Conservation (phyloP, 2,888 invertebrate genomes). For the Cheilosia pagana region DNA sequence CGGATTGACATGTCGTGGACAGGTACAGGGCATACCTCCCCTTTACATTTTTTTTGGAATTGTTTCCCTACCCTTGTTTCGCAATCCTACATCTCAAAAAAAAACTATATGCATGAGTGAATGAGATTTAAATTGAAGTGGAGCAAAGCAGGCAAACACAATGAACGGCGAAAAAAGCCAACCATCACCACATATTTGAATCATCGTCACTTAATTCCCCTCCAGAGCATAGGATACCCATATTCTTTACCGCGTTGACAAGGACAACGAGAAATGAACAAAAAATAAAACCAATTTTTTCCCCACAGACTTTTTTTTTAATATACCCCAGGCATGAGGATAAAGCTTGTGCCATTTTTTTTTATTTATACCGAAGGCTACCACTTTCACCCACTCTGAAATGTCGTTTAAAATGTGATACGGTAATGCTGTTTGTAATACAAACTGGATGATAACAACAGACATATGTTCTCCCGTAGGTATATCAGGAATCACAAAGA, state of each 20-base stretch:
- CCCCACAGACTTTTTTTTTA: conserved; percentile 3
- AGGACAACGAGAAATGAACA: conserved; percentile 6
- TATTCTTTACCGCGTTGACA: conserved; percentile 41
- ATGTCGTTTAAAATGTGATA: conserved; percentile 16
- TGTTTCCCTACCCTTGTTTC: neutral
- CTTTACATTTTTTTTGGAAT: conserved; percentile 8
- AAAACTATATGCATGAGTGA: conserved; percentile 32
- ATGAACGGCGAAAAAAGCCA: conserved; percentile 26
- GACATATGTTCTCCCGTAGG: conserved; percentile 24
- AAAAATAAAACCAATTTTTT: conserved; percentile 2
- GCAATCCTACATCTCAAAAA: neutral
- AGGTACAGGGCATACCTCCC: conserved; percentile 12
- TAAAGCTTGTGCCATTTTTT: too few relatives aligned
- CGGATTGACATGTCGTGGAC: conserved; percentile 52
- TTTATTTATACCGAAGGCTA: too few relatives aligned
- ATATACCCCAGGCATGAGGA: conserved; percentile 3
- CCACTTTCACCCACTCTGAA: too few relatives aligned
- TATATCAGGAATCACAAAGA: neutral
- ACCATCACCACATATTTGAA: conserved; percentile 46
- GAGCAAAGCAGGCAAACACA: conserved; percentile 31
- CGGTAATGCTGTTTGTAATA: conserved; percentile 43
- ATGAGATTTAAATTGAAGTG: conserved; percentile 47
- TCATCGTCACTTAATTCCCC: conserved; percentile 58
- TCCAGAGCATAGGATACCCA: conserved; percentile 16
- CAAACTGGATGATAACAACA: conserved; percentile 41